phyloP scores from a whole-genome alignment of 1,140 invertebrate species.

The Drosophila paulistorum region DNA sequence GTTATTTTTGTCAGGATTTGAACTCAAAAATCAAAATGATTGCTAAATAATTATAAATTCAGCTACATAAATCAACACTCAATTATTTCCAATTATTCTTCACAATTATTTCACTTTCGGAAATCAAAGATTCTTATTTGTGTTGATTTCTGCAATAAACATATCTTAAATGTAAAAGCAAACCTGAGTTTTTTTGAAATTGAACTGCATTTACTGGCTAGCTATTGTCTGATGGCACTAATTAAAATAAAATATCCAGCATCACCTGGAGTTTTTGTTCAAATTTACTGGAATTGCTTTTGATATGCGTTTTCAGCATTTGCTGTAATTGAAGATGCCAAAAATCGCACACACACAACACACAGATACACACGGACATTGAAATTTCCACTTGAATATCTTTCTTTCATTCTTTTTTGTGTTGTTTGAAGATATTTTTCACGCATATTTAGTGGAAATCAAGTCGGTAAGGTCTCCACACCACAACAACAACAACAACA shows the following conservation, averaged over 20 bases:
- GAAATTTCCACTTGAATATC: slow-evolving; percentile 36
- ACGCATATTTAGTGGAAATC: slow-evolving; percentile 64
- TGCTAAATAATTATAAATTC: no score
- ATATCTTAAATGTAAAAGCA: no score
- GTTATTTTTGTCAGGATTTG: no score
- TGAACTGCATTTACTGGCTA: not conserved
- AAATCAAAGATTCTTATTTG: no score
- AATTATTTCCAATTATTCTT: no score
- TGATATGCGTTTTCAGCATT: not conserved
- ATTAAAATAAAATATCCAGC: not conserved
- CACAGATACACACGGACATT: not conserved
- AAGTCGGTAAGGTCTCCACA: slow-evolving; percentile 10
- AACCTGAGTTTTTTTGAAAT: no score
- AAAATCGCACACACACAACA: slow-evolving; percentile 40
- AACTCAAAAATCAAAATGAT: no score
- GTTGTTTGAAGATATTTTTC: slow-evolving; percentile 25
- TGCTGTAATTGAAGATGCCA: slow-evolving; percentile 58
- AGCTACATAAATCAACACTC: no score
- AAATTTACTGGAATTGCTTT: not conserved
- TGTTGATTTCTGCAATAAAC: no score
- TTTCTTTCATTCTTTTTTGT: slow-evolving; percentile 10
- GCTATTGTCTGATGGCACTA: not conserved
- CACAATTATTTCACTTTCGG: no score
- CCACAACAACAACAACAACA: slow-evolving; percentile 8
- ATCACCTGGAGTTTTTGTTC: not conserved